Percentiles rank a stretch among this genome's conserved stretches.
Conservation (phyloP, 2,888 invertebrate genomes). For the Hoplodrina blanda region DNA sequence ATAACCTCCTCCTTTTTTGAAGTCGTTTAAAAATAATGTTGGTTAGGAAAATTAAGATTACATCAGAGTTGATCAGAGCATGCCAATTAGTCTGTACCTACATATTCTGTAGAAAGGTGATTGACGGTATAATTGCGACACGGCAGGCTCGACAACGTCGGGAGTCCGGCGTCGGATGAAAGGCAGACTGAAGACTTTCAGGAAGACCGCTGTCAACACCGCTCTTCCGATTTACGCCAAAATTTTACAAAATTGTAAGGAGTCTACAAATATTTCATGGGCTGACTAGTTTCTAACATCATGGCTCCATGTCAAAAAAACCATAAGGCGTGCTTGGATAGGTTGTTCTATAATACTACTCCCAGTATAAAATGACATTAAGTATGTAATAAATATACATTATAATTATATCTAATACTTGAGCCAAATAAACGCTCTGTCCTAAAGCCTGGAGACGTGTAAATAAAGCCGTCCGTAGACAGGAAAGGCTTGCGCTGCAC, state of each 20-base stretch:
- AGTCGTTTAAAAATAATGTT: conserved; percentile 28
- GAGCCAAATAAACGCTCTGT: neutral
- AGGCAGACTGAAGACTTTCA: conserved; percentile 77
- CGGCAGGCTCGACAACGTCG: conserved; percentile 25
- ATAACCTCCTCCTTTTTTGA: no score
- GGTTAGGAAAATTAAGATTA: conserved; percentile 40
- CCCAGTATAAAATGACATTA: neutral
- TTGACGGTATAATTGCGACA: conserved; percentile 66
- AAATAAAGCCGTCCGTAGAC: conserved; percentile 2
- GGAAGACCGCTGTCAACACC: conserved; percentile 71
- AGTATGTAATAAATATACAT: neutral
- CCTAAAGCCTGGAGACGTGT: neutral
- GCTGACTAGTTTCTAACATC: neutral
- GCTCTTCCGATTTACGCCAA: neutral
- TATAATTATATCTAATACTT: no score
- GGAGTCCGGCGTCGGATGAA: neutral
- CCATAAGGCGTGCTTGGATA: neutral
- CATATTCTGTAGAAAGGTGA: conserved; percentile 21
- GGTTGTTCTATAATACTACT: no score
- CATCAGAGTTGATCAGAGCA: conserved; percentile 31
- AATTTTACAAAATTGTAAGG: neutral
- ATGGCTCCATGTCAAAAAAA: neutral
- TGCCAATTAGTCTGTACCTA: neutral
- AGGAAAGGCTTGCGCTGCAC: neutral
- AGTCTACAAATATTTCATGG: neutral